Evolutionary conservation across 2,888 invertebrate species (phyloP).

Genomic region (Podotricha telesiphe): DNA sequence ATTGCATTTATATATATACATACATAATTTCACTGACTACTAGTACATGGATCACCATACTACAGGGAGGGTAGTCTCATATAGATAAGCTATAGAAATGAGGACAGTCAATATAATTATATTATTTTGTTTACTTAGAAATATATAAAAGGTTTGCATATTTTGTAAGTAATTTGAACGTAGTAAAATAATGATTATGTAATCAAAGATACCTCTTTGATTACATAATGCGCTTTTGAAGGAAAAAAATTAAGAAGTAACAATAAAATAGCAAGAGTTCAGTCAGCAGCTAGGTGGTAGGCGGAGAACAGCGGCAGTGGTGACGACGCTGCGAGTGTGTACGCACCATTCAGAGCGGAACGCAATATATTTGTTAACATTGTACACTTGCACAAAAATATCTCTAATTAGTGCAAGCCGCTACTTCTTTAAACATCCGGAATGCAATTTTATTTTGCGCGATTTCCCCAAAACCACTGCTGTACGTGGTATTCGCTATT

Average conservation of each 20-base stretch:
- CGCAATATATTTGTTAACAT: constrained; percentile 36
- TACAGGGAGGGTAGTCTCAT: too few species aligned
- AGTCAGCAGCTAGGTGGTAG: not conserved
- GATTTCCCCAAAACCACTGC: constrained; percentile 13
- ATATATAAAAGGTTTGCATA: too few species aligned
- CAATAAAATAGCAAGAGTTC: not conserved
- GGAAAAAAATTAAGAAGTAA: not conserved
- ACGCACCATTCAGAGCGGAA: constrained; percentile 43
- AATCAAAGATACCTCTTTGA: too few species aligned
- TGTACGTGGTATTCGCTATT: not conserved
- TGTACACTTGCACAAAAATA: constrained; percentile 13
- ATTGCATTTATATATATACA: too few species aligned
- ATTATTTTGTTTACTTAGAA: too few species aligned
- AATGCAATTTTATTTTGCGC: constrained; percentile 14
- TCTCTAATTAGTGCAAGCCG: constrained; percentile 20
- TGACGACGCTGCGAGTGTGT: not conserved
- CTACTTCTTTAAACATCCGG: constrained; percentile 20
- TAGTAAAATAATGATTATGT: too few species aligned
- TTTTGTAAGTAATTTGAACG: too few species aligned
- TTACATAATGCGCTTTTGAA: too few species aligned
- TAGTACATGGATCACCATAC: too few species aligned
- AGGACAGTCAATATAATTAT: too few species aligned
- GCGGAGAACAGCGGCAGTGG: not conserved
- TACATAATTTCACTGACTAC: too few species aligned
- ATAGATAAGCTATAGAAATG: too few species aligned